Conservation (phyloP, 2,888 invertebrate genomes). For the Fabriciana adippe region DNA sequence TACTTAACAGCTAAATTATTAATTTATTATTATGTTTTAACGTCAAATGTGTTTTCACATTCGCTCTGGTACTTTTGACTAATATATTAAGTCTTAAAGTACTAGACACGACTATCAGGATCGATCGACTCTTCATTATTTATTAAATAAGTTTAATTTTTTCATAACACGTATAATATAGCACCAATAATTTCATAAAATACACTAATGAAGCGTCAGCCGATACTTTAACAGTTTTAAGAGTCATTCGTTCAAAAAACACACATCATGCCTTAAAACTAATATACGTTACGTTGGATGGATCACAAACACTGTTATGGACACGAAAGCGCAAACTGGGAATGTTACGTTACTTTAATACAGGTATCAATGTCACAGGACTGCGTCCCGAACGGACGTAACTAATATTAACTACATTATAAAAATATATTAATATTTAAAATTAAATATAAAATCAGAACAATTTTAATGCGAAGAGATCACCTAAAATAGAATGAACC, state of each 20-base stretch:
- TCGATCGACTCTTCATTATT: conserved; percentile 57
- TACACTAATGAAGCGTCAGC: conserved; percentile 60
- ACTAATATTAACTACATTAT: conserved; percentile 64
- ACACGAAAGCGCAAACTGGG: conserved; percentile 78
- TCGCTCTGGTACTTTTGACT: conserved; percentile 31
- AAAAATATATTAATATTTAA: conserved; percentile 68
- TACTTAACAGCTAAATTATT: conserved; percentile 68
- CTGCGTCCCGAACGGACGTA: conserved; percentile 52
- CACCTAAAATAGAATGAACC: conserved; percentile 65
- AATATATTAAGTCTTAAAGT: conserved; percentile 45
- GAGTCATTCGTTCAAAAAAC: conserved; percentile 58
- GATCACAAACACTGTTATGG: conserved; percentile 79
- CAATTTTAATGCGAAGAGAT: conserved; percentile 73
- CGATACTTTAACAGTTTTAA: conserved; percentile 48
- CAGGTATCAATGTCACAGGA: conserved; percentile 78
- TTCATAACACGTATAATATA: conserved; percentile 41
- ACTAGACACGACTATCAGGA: conserved; percentile 60
- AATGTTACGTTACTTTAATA: conserved; percentile 76
- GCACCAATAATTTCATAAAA: conserved; percentile 47
- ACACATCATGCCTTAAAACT: conserved; percentile 77
- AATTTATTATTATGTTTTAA: conserved; percentile 70
- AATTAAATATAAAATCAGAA: conserved; percentile 62
- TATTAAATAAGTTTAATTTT: conserved; percentile 33
- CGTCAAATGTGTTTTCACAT: conserved; percentile 43
- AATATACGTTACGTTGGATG: conserved; percentile 73